phyloP scores from a whole-genome alignment of 2,113 vertebrate genomes.

The Cheirogaleus medius region DNA sequence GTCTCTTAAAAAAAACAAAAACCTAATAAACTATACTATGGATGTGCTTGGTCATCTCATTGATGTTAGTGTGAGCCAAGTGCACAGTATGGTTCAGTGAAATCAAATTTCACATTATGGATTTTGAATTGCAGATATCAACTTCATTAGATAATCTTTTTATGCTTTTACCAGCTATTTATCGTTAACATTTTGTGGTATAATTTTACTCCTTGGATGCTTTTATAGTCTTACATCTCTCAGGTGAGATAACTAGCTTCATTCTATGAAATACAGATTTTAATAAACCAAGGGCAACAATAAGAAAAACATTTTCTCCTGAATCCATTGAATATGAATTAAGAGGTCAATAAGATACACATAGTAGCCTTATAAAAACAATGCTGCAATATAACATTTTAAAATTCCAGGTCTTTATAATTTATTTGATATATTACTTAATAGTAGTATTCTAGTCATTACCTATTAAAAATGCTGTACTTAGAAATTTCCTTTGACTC shows the following conservation, averaged over 20 bases:
- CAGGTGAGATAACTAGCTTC: conserved; percentile 29
- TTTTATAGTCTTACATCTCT: conserved; percentile 18
- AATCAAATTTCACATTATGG: neutral
- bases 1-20: too few relatives aligned
- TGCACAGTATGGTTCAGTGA: neutral
- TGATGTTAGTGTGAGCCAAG: neutral
- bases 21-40: neutral
- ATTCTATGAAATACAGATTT: conserved; percentile 42
- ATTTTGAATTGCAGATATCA: neutral
- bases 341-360: conserved; percentile 24
- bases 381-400: conserved; percentile 27
- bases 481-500: neutral
- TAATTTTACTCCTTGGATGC: neutral
- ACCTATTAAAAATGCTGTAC: neutral
- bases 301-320: conserved; percentile 54
- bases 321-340: conserved; percentile 36
- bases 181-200: neutral
- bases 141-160: conserved; percentile 21
- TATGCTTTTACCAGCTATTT: neutral
- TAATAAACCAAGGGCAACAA: conserved; percentile 47
- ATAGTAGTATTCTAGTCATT: neutral
- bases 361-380: neutral
- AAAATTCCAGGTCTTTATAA: neutral
- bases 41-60: neutral
- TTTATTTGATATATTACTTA: neutral